Conservation (phyloP, 1,140 invertebrate species). For the Drosophila baimaii region DNA sequence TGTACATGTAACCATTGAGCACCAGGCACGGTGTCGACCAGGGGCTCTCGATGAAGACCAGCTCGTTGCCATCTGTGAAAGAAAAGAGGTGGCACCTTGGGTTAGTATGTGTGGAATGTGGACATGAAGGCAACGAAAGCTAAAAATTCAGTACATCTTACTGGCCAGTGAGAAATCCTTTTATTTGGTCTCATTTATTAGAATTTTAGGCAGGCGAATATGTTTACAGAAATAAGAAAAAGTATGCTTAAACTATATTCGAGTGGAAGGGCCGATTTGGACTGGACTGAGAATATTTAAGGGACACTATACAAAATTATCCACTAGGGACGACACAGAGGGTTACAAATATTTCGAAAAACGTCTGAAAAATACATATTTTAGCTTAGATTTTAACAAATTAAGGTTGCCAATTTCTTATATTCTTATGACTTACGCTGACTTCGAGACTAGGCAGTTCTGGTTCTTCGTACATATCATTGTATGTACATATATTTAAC, state of each 20-base stretch:
- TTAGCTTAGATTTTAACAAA: neutral
- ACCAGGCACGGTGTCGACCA: constrained; percentile 83
- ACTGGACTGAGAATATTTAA: too few relatives aligned
- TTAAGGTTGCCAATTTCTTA: neutral
- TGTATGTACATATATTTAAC: neutral
- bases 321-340: too few relatives aligned
- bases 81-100: neutral
- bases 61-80: constrained; percentile 48
- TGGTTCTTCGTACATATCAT: neutral
- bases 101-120: constrained; percentile 22
- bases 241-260: constrained; percentile 21
- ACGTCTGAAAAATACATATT: neutral
- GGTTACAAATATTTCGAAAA: neutral
- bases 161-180: neutral
- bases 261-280: constrained; percentile 10
- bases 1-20: constrained; percentile 80
- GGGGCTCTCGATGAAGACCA: constrained; percentile 82
- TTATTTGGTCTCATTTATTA: constrained; percentile 51
- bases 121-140: too few relatives aligned
- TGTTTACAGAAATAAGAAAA: constrained; percentile 24
- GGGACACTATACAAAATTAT: too few relatives aligned
- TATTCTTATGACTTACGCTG: constrained; percentile 1
- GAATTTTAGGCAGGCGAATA: constrained; percentile 21
- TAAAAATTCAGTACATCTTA: neutral
- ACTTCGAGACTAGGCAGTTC: constrained; percentile 1